A percentile compares a stretch with the other conserved stretches of the same genome.
These are phyloP conservation scores for Delia radicum DNA, from an alignment of 1,140 invertebrate species.

Conservation along the genomic window DNA sequence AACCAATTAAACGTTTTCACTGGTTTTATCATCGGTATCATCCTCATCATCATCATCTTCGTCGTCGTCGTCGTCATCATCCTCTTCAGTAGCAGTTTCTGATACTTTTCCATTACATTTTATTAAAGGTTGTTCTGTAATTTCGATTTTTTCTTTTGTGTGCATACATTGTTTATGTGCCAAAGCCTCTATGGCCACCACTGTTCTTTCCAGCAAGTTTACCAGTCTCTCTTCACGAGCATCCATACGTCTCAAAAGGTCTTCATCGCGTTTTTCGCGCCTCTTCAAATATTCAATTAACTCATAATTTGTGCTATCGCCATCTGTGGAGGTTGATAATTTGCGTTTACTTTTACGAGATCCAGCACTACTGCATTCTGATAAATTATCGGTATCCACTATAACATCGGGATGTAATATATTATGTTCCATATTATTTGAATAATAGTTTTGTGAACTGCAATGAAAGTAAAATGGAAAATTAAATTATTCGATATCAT, in stretches of 20 bases:
- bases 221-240: constrained; percentile 49
- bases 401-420: constrained; percentile 53
- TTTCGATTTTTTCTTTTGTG: not conserved
- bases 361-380: constrained; percentile 43
- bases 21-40: not conserved
- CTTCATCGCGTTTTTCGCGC: constrained; percentile 50
- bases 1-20: not conserved
- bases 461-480: not conserved
- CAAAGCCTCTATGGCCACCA: constrained; percentile 46
- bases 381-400: constrained; percentile 51
- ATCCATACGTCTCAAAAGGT: constrained; percentile 51
- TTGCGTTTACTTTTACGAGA: constrained; percentile 49
- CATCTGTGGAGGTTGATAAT: constrained; percentile 48
- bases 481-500: no score
- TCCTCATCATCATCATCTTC: no score
- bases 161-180: constrained; percentile 28
- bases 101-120: not conserved
- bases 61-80: no score
- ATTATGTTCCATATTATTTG: constrained; percentile 47
- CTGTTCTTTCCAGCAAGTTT: constrained; percentile 47
- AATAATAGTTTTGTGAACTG: constrained; percentile 50
- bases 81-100: not conserved
- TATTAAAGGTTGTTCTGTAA: not conserved
- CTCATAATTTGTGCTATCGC: constrained; percentile 53
- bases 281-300: constrained; percentile 53